Base-by-base conservation (phyloP, 2,113 vertebrate species). In the Onychostoma macrolepis region DNA sequence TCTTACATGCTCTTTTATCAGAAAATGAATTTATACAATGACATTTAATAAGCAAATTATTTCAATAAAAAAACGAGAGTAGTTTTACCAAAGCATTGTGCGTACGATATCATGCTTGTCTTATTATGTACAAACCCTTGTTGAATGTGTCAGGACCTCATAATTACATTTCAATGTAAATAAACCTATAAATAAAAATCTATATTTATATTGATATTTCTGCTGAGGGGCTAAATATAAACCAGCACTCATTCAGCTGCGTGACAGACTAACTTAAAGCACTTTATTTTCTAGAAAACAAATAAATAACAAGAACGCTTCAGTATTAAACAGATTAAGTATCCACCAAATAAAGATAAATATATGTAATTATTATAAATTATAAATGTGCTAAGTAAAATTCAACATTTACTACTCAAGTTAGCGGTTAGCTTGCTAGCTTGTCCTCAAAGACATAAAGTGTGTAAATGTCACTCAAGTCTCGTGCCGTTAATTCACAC, bases 341-440 rank as follows among this genome's bases (percentile, higher is more conserved):
- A 63, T 81, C 19, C 12, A 48, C 36, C 7, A 26, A 11, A 81
- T 6, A 83, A 48, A 71, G 43, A 3, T 50, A 13, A 6, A 74
- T 56, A 4, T 63, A 17, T 63, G 19, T 80, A 53, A 50, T 50
- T 50, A 71, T 83, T 28, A 58, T 12, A 17, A 74, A 15, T 17
- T 11, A 19, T 12, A 19, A 56, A 56, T 58, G 3, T 71, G 28
- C 24, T 1, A 12, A 12, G 21, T n/a, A 56, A 58, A 21, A 53
- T n/a, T 71, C 65, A 36, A 19, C 24, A 74, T 84, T 15, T n/a
- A 26, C 75, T 48, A 74, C 24, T 74, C 30, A 36, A 41, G 69
- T 84, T 84, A 84, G 83, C 83, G 3, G 83, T 75, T 84, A 84
- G 83, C 83, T 36, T 84, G 83, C 50, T 84, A 84, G 83, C 83